Conservation (phyloP, 1,140 invertebrate species). For the Cataglyphis hispanica region DNA sequence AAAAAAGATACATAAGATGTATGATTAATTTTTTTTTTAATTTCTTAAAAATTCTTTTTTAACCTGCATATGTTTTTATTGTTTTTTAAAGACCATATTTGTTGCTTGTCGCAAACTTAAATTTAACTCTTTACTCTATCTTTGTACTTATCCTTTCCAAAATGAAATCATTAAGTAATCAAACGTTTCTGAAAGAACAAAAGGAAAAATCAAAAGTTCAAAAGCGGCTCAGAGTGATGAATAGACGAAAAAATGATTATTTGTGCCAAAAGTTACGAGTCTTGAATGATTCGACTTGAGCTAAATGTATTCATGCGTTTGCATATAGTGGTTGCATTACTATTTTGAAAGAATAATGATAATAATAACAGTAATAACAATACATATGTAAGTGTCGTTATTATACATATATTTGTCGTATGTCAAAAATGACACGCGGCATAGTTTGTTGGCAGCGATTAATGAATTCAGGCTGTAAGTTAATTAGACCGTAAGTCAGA, state of each 20-base stretch:
- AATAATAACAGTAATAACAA: slow-evolving; percentile 21
- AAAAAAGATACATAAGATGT: background rate
- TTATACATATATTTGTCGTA: slow-evolving; percentile 46
- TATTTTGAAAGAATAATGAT: slow-evolving; percentile 35
- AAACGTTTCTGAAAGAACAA: slow-evolving; percentile 57
- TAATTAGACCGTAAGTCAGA: slow-evolving; percentile 49
- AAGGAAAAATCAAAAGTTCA: slow-evolving; percentile 65
- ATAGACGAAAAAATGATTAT: slow-evolving; percentile 61
- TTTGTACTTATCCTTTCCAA: slow-evolving; percentile 61
- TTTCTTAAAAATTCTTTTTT: background rate
- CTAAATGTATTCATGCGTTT: slow-evolving; percentile 54
- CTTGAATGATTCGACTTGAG: slow-evolving; percentile 46
- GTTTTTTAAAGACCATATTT: background rate
- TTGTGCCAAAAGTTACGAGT: slow-evolving; percentile 71
- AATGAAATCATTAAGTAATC: slow-evolving; percentile 22
- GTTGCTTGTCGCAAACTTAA: background rate
- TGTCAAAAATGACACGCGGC: slow-evolving; percentile 42
- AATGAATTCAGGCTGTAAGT: slow-evolving; percentile 45
- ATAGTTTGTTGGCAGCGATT: slow-evolving; percentile 50
- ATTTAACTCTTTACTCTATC: background rate
- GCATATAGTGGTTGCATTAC: slow-evolving; percentile 44
- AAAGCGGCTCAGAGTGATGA: slow-evolving; percentile 59
- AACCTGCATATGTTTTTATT: background rate
- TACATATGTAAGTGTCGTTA: slow-evolving; percentile 57
- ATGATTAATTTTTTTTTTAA: background rate